Conservation (phyloP, 2,888 invertebrate species). For the Schizotus pectinicornis region DNA sequence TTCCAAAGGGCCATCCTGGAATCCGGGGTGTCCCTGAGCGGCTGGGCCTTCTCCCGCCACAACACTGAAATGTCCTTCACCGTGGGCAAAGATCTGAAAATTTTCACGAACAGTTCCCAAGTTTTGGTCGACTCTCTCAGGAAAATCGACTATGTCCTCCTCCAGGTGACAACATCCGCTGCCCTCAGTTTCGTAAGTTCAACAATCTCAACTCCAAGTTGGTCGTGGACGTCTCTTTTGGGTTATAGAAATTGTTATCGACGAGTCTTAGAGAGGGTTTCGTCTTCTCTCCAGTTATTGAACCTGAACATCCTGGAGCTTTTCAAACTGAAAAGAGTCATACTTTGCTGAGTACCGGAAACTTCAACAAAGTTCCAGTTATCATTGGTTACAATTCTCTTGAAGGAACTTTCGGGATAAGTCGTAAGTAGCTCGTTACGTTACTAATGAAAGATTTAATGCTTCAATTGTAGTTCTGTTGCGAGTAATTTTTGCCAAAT, state of each 20-base stretch:
- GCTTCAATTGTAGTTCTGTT: background rate
- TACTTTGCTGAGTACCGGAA: constrained; percentile 28
- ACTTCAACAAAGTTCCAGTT: constrained; percentile 53
- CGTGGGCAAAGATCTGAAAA: constrained; percentile 36
- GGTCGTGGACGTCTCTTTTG: too few species aligned
- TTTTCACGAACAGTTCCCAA: constrained; percentile 35
- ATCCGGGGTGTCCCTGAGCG: constrained; percentile 43
- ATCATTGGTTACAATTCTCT: constrained; percentile 64
- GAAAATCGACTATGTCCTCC: constrained; percentile 33
- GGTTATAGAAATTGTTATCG: constrained; percentile 21
- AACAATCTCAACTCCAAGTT: background rate
- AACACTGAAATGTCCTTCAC: constrained; percentile 36
- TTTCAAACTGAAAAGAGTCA: constrained; percentile 32
- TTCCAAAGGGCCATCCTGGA: constrained; percentile 43
- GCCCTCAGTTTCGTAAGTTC: constrained; percentile 13
- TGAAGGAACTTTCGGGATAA: constrained; percentile 47
- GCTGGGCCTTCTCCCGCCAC: constrained; percentile 41
- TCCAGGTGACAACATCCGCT: constrained; percentile 29
- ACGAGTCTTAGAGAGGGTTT: constrained; percentile 32
- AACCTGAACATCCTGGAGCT: constrained; percentile 31
- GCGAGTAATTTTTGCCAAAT: background rate
- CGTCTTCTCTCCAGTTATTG: constrained; percentile 31
- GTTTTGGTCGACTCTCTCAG: constrained; percentile 37
- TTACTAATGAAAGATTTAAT: background rate
- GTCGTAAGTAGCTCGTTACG: background rate